A percentile compares a stretch with the other conserved stretches of the same genome.
These are phyloP conservation scores for Pipa parva DNA, from an alignment of 2,113 vertebrate genomes.

Conservation along the genomic window DNA sequence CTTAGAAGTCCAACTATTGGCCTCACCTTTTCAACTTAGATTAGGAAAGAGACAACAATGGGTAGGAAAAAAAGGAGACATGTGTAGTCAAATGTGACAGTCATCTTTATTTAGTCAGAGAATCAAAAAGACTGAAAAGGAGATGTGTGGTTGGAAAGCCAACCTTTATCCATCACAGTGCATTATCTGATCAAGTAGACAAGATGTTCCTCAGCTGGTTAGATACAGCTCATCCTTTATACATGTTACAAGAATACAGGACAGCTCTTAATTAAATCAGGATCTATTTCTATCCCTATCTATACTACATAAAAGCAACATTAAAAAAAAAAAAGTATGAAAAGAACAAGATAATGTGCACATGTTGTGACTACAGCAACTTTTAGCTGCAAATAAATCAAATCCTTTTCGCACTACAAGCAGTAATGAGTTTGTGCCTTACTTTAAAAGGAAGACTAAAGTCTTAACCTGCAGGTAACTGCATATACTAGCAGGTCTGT, in stretches of 20 bases:
- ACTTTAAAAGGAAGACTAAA: no score
- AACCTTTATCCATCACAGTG: slow-evolving; percentile 47
- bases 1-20: background rate
- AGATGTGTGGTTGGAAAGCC: background rate
- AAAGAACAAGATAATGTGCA: background rate
- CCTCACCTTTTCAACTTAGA: slow-evolving; percentile 37
- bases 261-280: slow-evolving; percentile 59
- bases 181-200: slow-evolving; percentile 51
- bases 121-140: background rate
- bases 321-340: background rate
- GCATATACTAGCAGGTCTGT: no score
- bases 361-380: no score
- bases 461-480: no score
- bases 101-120: slow-evolving; percentile 7
- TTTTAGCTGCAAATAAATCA: no score
- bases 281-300: background rate
- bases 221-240: slow-evolving; percentile 47
- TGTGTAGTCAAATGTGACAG: slow-evolving; percentile 11
- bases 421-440: no score
- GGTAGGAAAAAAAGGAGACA: slow-evolving; percentile 12
- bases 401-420: no score
- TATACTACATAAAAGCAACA: slow-evolving; percentile 5
- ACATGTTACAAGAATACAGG: slow-evolving; percentile 51
- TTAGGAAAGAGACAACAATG: slow-evolving; percentile 24
- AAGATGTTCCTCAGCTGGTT: slow-evolving; percentile 46